phyloP scores from a whole-genome alignment of 2,113 vertebrate species.

The Rattus norvegicus region GRCr8 NC_086036.1:80012001-80012500 shows the following conservation, averaged over 20 bases:
- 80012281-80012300: not conserved
- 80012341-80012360: not conserved
- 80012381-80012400: conserved; percentile 8
- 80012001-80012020: not conserved
- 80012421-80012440: conserved; percentile 31
- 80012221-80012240: not conserved
- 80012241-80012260: not conserved
- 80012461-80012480: conserved; percentile 69
- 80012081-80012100: not conserved
- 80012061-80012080: not conserved
- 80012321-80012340: not conserved
- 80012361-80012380: not conserved
- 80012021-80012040: rapidly evolving
- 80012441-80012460: conserved; percentile 30
- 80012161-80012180: no score
- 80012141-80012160: not conserved
- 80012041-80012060: not conserved
- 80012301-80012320: not conserved
- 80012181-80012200: not conserved
- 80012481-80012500: conserved; percentile 74
- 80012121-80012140: not conserved
- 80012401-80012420: conserved; percentile 23
- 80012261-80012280: not conserved
- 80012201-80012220: not conserved
- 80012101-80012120: not conserved